Evolutionary conservation across 2,797 vertebrate species (phyloP), one percentile per base, ranked within the genome.

Genomic region (Knipowitschia caucasica): DNA sequence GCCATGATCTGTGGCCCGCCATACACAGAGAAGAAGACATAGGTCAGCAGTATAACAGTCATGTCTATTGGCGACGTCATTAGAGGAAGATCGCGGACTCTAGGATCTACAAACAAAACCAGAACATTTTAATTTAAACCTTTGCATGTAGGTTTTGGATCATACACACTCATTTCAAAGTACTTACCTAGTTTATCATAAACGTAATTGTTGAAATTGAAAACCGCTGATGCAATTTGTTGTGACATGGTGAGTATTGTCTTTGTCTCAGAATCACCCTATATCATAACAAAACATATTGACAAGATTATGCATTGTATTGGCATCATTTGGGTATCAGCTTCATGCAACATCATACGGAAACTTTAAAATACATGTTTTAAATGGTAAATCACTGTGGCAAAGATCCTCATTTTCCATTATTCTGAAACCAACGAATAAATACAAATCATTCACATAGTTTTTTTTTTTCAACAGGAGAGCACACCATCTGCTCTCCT

Each of bases 1-100:
- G 93, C 93, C 96, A 99, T 99, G 59, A 93, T 51, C 4, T 93
- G 91, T 17, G 96, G 96, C 7, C 96, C 96, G 47, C 87, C 62
- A 14, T 91, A 94, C 12, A 95, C 75, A 0, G 95, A 89, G 4
- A 94, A 89, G 71, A 92, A 68, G 46, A 93, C 75, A 3, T 99
- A 99, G 26, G 70, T 71, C 82, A 96, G 15, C 47, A 99, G 86
- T 80, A 98, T 92, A 73, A 75, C 45, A 11, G 88, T 90, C 88
- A 95, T 93, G 63, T 89, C 75, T 62, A 94, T 40, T 0, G 95
- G 95, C 53, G 89, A 89, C 66, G 92, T 88, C 94, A 99, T 97
- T 80, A 99, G 74, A 1, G 91, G 93, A 67, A 96, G 98, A 53
- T 86, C 86, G 67, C 69, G 91, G 0, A 98, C 76, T 73, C 96